Conservation (phyloP, 2,888 invertebrate genomes). For the Xiphydria camelus region DNA sequence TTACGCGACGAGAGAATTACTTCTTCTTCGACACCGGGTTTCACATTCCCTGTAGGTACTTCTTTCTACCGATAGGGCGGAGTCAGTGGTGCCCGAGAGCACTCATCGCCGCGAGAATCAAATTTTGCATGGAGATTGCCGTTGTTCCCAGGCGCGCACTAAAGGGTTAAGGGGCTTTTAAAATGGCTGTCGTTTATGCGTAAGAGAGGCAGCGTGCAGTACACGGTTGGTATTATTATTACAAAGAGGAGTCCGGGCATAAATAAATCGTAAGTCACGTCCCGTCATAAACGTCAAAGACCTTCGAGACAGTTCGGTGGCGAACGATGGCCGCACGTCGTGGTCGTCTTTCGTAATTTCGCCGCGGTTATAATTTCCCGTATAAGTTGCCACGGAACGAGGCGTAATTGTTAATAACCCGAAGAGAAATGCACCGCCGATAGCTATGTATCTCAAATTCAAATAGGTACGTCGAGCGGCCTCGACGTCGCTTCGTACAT, state of each 20-base stretch:
- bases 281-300: conserved; percentile 50
- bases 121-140: conserved; percentile 49
- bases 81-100: not conserved
- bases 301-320: conserved; percentile 46
- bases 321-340: conserved; percentile 12
- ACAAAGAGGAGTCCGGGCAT: conserved; percentile 51
- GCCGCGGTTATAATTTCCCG: not conserved
- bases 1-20: too few relatives aligned
- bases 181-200: conserved; percentile 51
- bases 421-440: not conserved
- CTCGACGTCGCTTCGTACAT: not conserved
- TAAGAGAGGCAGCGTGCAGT: conserved; percentile 48
- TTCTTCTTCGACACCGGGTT: too few relatives aligned
- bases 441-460: too few relatives aligned
- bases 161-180: conserved; percentile 45
- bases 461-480: not conserved
- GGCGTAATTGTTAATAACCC: conserved; percentile 1
- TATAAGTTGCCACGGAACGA: not conserved
- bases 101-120: conserved; percentile 18
- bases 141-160: conserved; percentile 42
- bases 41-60: too few relatives aligned
- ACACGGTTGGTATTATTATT: conserved; percentile 44
- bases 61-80: too few relatives aligned
- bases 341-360: not conserved
- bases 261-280: conserved; percentile 55